A percentile compares a stretch with the other conserved stretches of the same genome.
These are phyloP conservation scores for Bungarus multicinctus DNA, from an alignment of 2,113 vertebrate genomes.

Conservation along the genomic window DNA sequence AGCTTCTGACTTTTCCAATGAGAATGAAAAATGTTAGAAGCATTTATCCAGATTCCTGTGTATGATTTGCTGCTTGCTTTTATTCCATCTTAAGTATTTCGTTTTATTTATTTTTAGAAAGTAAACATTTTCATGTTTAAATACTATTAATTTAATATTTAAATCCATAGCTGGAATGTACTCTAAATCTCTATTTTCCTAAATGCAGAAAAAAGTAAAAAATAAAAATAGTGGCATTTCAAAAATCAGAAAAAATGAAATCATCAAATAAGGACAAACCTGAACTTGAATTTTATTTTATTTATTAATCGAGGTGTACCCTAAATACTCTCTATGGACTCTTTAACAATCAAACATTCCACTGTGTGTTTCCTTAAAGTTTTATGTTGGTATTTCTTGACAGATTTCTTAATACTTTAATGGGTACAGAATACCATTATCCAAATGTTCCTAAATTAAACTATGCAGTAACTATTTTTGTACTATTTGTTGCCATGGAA, in stretches of 20 bases:
- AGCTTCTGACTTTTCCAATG: slow-evolving; percentile 23
- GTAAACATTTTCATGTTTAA: not conserved
- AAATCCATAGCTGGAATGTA: not conserved
- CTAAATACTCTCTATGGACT: not conserved
- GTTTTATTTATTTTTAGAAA: not conserved
- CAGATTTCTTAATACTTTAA: not conserved
- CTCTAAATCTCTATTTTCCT: not conserved
- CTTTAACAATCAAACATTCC: not conserved
- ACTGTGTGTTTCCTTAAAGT: not conserved
- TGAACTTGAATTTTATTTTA: not conserved
- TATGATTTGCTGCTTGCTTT: not conserved
- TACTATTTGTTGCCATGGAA: not conserved
- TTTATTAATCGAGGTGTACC: not conserved
- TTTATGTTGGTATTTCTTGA: not conserved
- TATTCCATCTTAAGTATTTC: not conserved
- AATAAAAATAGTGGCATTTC: not conserved
- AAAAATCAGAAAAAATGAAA: not conserved
- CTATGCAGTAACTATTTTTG: not conserved
- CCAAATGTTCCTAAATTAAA: not conserved
- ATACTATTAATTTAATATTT: not conserved
- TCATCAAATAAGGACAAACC: not conserved
- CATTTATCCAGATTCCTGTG: not conserved
- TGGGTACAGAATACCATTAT: not conserved
- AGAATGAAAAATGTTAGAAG: slow-evolving; percentile 10
- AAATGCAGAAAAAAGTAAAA: not conserved